Conservation (phyloP, 2,888 invertebrate species). For the Troides oblongomaculatus region DNA sequence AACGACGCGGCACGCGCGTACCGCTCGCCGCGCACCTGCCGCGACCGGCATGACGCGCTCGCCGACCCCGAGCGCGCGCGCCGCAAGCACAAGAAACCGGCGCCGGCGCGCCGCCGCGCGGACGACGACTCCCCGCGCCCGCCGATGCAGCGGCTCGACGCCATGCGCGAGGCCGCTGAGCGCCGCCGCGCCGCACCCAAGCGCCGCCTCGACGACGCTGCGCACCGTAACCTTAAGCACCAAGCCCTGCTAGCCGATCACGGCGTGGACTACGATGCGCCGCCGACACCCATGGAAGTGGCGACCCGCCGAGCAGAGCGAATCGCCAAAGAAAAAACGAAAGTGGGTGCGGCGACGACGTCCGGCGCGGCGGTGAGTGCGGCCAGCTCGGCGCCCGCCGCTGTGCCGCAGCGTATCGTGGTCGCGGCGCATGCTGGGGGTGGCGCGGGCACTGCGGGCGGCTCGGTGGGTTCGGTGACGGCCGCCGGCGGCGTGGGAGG, state of each 20-base stretch:
- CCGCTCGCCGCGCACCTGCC: conserved; percentile 94
- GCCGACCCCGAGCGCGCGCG: conserved; percentile 93
- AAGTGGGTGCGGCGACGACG: conserved; percentile 55
- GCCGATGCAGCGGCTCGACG: conserved; percentile 82
- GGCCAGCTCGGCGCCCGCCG: conserved; percentile 41
- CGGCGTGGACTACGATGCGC: conserved; percentile 92
- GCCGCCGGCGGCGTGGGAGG: conserved; percentile 42
- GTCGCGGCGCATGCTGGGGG: conserved; percentile 65
- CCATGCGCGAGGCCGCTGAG: conserved; percentile 86
- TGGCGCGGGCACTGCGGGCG: conserved; percentile 61
- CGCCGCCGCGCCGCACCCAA: conserved; percentile 88
- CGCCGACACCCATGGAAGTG: conserved; percentile 90
- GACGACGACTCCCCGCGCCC: conserved; percentile 78
- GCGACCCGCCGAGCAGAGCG: conserved; percentile 90
- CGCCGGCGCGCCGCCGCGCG: conserved; percentile 85
- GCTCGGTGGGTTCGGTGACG: conserved; percentile 31
- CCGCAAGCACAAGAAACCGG: conserved; percentile 91
- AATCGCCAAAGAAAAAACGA: conserved; percentile 90
- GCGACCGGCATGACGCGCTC: conserved; percentile 92
- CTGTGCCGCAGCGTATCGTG: conserved; percentile 40
- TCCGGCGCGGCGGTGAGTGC: conserved; percentile 19
- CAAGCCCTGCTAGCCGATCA: conserved; percentile 90
- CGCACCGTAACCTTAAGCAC: conserved; percentile 89
- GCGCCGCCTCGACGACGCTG: conserved; percentile 86
- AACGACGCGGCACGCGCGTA: conserved; percentile 92